Base-by-base conservation (phyloP, 2,888 invertebrate species). In the Choreutis nemorana region DNA sequence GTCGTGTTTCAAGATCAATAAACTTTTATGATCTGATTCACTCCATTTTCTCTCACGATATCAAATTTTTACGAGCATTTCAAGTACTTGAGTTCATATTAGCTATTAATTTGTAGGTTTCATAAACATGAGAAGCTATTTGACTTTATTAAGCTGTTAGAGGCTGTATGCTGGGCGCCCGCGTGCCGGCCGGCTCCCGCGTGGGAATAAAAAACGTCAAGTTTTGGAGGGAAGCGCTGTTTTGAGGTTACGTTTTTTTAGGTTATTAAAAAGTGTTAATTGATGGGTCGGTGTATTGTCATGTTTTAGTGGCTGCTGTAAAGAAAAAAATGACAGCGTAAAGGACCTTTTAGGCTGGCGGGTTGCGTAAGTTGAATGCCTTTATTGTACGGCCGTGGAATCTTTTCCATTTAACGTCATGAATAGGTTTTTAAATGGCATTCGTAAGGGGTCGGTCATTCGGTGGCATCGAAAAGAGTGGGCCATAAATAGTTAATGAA, bases 401-500 rank as follows among this genome's bases (percentile, higher is more conserved):
- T 18, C 5, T 18, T 8, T 6, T 18, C 8, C 5, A 18, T 6
- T 18, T 8, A 8, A 18, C 5, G 26, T 25, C 21, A 20, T 23
- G 8, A 18, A 23, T 21, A 3, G 14, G 6, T 13, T 29, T 29
- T 44, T 44, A 39, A 35, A 33, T 23, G 29, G 31, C 44, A 50
- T 64, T 60, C 56, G 64, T 59, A 55, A 62, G 48, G 47, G 48
- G 30, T 26, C 24, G 27, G 39, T 30, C 26, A 20, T 41, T 37
- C 50, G 49, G 44, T 41, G 29, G 36, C 26, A 34, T 39, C 45
- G 52, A 59, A 65, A 60, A 60, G 50, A 41, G 37, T 31, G 34
- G 29, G 27, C 41, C 55, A 49, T 64, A 62, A 67, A 65, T 59
- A 45, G 37, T 50, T 63, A 64, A 70, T 60, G 59, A 60, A 66